These are phyloP conservation scores for Sclerodermus sp. DNA, from an alignment of 2,888 invertebrate species.

Conservation along the genomic window DNA sequence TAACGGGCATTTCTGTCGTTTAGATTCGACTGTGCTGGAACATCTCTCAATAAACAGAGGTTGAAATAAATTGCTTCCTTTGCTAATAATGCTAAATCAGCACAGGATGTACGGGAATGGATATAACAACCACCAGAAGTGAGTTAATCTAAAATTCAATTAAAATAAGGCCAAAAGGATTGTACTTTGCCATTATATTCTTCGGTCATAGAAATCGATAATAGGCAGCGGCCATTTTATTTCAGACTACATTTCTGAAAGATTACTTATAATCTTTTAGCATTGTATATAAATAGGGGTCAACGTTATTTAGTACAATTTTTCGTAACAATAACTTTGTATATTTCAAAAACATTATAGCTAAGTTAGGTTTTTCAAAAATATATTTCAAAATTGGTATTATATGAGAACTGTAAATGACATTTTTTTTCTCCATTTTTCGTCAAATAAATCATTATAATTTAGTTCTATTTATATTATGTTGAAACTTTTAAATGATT, in stretches of 20 bases:
- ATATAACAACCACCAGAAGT: slow-evolving; percentile 53
- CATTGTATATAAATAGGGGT: background rate
- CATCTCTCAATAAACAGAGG: slow-evolving; percentile 12
- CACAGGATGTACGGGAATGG: slow-evolving; percentile 50
- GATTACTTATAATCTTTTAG: background rate
- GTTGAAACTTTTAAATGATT: too few species aligned
- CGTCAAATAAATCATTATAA: background rate
- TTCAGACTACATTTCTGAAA: background rate
- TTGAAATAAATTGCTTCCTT: slow-evolving; percentile 15
- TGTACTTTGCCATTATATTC: background rate
- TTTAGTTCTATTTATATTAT: background rate
- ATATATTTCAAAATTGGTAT: background rate
- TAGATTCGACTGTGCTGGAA: background rate
- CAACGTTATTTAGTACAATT: background rate
- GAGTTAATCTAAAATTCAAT: slow-evolving; percentile 24
- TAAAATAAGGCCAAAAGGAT: background rate
- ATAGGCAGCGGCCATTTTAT: slow-evolving; percentile 38
- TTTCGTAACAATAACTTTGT: background rate
- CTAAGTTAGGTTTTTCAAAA: background rate
- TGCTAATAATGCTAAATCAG: slow-evolving; percentile 3
- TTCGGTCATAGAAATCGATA: slow-evolving; percentile 29
- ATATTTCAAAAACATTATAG: background rate
- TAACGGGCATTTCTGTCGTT: too few species aligned
- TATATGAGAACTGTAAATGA: background rate
- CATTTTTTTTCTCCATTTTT: background rate